Evolutionary conservation across 2,888 invertebrate genomes (phyloP), one percentile per base, ranked within the genome.

Genomic region (Chydorus sphaericus): DNA sequence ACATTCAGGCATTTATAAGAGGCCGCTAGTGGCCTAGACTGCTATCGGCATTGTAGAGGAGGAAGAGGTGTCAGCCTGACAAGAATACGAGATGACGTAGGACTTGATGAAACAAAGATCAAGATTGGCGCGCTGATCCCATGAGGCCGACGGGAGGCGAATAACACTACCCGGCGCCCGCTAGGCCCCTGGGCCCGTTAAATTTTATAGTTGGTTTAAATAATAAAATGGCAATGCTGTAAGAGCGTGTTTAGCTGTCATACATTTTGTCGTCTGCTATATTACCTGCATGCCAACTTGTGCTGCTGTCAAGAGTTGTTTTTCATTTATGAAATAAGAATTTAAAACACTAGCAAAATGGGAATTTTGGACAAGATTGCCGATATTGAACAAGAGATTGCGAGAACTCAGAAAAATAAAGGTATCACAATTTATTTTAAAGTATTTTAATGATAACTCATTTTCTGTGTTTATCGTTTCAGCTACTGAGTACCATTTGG

Each of bases 401-500:
- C 92, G 16, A 78, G 94, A 63, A 98, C 98, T 18, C 98, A 98
- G 70, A 98, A 98, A 73, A 98, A 98, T 75, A 98, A 98, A 85
- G 96, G 94, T 93, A 70, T 54, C 52, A 48, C 23, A 54, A 11
- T 36, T 50, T 54, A 30, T 7, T 57, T 37, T 8, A 30, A 31
- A 28, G 29, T 29, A 48, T 6, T 33, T 37, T 18, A 14, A n/a
- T 11, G 28, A 29, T 33, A 29, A 52, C 31, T 26, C n/a, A 16
- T 23, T 7, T 38, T 28, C 29, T n/a, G 20, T 16, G 6, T 31
- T 39, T 37, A 48, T 28, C 23, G 58, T 59, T n/a, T 59, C 72
- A 96, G 97, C 97, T 7, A 98, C 98, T 65, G 98, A 98, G 71
- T 97, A 98, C 67, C 98, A 99, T 77, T 80, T 98, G 74, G 98